A percentile compares a stretch with the other conserved stretches of the same genome.
These are phyloP conservation scores for Microplitis deprimator DNA, from an alignment of 2,888 invertebrate genomes.

Conservation along the genomic window DNA sequence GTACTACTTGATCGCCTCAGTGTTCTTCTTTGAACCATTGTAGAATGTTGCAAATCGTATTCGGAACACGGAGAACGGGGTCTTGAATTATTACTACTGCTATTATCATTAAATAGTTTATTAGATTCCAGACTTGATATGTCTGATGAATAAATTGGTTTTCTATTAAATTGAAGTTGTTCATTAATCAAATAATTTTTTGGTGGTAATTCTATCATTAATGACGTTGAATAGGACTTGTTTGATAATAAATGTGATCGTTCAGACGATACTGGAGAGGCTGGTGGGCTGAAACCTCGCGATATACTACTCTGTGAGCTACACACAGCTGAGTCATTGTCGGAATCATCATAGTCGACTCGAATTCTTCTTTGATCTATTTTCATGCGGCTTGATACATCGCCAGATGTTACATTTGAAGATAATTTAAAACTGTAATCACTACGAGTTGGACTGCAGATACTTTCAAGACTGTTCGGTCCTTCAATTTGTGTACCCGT, in stretches of 20 bases:
- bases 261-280: constrained; percentile 79
- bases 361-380: constrained; percentile 56
- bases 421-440: constrained; percentile 75
- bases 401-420: constrained; percentile 64
- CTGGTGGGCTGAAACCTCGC: constrained; percentile 81
- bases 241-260: constrained; percentile 72
- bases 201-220: constrained; percentile 67
- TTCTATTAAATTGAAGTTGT: constrained; percentile 41
- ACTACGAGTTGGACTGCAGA: constrained; percentile 75
- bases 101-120: constrained; percentile 72
- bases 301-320: constrained; percentile 86
- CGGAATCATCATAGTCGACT: constrained; percentile 79
- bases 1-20: constrained; percentile 81
- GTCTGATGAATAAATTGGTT: constrained; percentile 47
- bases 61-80: constrained; percentile 67
- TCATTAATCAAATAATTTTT: constrained; percentile 49
- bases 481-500: constrained; percentile 63
- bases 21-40: constrained; percentile 68
- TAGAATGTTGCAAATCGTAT: constrained; percentile 52
- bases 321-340: constrained; percentile 91
- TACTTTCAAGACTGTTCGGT: constrained; percentile 75
- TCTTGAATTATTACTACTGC: constrained; percentile 67
- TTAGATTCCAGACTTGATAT: constrained; percentile 52
- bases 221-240: constrained; percentile 69
- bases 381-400: constrained; percentile 56